Evolutionary conservation across 2,888 invertebrate species (phyloP), one percentile per base, ranked within the genome.

Genomic region (Macrophya alboannulata): DNA sequence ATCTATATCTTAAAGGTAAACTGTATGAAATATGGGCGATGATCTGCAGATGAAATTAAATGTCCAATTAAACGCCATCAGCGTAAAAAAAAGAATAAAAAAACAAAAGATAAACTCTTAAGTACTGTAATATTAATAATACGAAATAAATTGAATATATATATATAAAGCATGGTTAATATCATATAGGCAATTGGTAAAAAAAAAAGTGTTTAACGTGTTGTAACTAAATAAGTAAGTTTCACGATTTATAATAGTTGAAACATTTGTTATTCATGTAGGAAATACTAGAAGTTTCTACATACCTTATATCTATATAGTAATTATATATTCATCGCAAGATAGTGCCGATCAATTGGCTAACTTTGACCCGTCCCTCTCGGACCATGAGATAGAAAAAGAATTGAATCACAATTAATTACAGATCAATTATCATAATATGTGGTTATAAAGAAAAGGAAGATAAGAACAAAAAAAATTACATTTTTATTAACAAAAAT

Each of bases 311-410:
- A 17, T n/a, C n/a, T n/a, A 43, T 43, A 25, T 5, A 37, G 37
- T n/a, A 45, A 74, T 74, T n/a, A 21, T 74, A 21, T 45, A 21
- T 45, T 74, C n/a, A 43, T 15, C 21, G 74, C 74, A 45, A 74
- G 74, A 43, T 74, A 45, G 25, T 43, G 45, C 74, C 74, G 74
- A 74, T 74, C 10, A 17, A n/a, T 74, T 74, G 74, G 45, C n/a
- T 74, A 45, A 74, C n/a, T 74, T 74, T 48, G 25, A 45, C 74
- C 74, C 74, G 74, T 74, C 74, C 74, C 25, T 25, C 43, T 74
- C 74, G 74, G 43, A 74, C 45, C 74, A 45, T 74, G 48, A 74
- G 45, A 74, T 68, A 68, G 12, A 72, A 40, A 45, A 45, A 31
- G 68, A 31, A 68, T 48, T 10, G 48, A 48, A 10, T 48, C 1